These are phyloP conservation scores for Brachionus calyciflorus DNA, from an alignment of 1,140 invertebrate genomes.

Conservation along the genomic window DNA sequence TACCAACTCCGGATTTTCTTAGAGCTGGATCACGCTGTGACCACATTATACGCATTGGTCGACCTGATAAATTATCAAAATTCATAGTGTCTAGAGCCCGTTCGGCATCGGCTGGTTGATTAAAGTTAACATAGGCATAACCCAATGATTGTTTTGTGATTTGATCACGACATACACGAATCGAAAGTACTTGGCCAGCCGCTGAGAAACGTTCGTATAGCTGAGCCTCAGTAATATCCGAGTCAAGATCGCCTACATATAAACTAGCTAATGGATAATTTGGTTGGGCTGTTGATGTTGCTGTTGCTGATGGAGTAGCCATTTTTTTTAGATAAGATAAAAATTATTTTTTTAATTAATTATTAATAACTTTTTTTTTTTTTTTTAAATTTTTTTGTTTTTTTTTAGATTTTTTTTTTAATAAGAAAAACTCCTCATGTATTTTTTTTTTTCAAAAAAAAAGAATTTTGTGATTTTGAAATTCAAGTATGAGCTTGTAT, in stretches of 20 bases:
- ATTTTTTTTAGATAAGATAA: too few species aligned
- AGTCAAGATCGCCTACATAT: slow-evolving; percentile 90
- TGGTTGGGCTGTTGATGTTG: too few species aligned
- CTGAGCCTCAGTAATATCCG: slow-evolving; percentile 96
- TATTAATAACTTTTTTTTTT: too few species aligned
- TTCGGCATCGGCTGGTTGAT: slow-evolving; percentile 72
- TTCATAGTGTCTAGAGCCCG: slow-evolving; percentile 99
- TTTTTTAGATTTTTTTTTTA: too few species aligned
- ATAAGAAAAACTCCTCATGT: too few species aligned
- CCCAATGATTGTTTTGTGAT: slow-evolving; percentile 92
- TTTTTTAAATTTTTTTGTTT: too few species aligned
- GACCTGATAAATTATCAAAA: slow-evolving; percentile 93
- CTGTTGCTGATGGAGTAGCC: too few species aligned
- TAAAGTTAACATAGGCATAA: slow-evolving; percentile 96
- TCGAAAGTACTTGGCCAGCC: slow-evolving; percentile 94
- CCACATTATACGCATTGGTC: slow-evolving; percentile 71
- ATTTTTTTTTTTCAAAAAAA: too few species aligned
- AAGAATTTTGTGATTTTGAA: too few species aligned
- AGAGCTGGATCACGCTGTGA: slow-evolving; percentile 30
- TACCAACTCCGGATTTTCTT: slow-evolving; percentile 31
- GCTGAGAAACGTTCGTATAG: slow-evolving; percentile 98
- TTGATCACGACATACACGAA: slow-evolving; percentile 95
- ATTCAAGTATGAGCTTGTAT: too few species aligned
- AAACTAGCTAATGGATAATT: too few species aligned
- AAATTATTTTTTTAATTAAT: too few species aligned